Base-by-base conservation (phyloP, 1,140 invertebrate species). In the Leptonema lineaticorne region DNA sequence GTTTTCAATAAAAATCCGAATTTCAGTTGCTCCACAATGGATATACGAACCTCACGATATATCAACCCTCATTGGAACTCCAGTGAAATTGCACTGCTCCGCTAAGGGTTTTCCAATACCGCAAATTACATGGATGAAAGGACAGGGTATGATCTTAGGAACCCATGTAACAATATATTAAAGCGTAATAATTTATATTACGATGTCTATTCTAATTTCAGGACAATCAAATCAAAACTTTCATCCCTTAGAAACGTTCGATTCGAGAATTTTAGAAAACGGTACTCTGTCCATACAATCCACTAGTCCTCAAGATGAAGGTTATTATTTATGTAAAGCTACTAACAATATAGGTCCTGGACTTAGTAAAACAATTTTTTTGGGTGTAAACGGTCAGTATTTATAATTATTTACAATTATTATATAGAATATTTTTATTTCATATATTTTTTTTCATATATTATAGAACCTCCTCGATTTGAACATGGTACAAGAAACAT, bases 321-420 rank as follows among this genome's bases (percentile, higher is more conserved):
- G 93, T 14, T 87, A 89, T 77, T 96, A 95, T 78, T 85, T 93
- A 50, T 96, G 94, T 75, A 87, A 92, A 68, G 91, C 92, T 0
- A 90, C 88, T 69, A 96, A 96, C 76, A 89, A 88, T n/a, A 92
- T 96, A 60, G 90, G 93, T 5, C 86, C 88, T 0, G 88, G 89
- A 0, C 76, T 92, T 0, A 88, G 87, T 64, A 93, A 92, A 84
- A 86, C 89, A 30, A 86, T 93, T 65, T 88, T 85, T 69, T 85
- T 93, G 58, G 88, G 87, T 75, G 89, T 93, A n/a, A 90, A 95
- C 75, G 89, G 90, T 89, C 87, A 84, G 79, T 81, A 4, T 26
- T 3, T 53, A 7, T 53, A 53, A 53, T 11, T 45, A 14, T 45
- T 14, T 1, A 9, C 11, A 45, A 45, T 45, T 30, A 37, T 41